These are phyloP conservation scores for Sebastes kiyomatsui DNA, from an alignment of 2,797 vertebrate genomes.

Conservation along the genomic window DNA sequence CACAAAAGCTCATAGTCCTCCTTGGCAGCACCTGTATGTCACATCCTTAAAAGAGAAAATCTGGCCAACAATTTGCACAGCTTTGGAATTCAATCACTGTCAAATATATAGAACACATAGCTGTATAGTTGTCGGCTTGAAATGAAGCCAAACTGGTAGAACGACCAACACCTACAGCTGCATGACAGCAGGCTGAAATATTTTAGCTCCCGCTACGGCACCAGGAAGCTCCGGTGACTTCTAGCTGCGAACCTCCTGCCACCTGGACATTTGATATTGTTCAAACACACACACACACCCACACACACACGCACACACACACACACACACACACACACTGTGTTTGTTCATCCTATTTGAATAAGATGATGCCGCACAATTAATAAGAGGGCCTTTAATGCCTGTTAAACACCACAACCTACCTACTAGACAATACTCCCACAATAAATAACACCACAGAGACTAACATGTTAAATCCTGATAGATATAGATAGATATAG, in stretches of 20 bases:
- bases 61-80: not conserved
- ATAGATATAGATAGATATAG: too few relatives aligned
- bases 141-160: conserved; percentile 16
- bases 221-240: not conserved
- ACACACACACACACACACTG: not conserved
- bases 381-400: not conserved
- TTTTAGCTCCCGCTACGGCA: not conserved
- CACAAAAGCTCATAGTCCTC: conserved; percentile 30
- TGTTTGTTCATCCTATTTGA: not conserved
- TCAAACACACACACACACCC: not conserved
- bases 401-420: not conserved
- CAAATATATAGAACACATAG: too few relatives aligned
- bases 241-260: not conserved
- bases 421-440: not conserved
- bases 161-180: not conserved
- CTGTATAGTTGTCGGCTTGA: not conserved
- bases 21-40: conserved; percentile 26
- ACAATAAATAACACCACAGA: not conserved
- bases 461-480: not conserved
- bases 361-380: conserved; percentile 33
- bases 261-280: not conserved
- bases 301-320: not conserved
- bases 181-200: too few relatives aligned
- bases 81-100: not conserved
- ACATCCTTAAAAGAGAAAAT: not conserved